Conservation (phyloP, 2,888 invertebrate species). For the Resseliella maxima region DNA sequence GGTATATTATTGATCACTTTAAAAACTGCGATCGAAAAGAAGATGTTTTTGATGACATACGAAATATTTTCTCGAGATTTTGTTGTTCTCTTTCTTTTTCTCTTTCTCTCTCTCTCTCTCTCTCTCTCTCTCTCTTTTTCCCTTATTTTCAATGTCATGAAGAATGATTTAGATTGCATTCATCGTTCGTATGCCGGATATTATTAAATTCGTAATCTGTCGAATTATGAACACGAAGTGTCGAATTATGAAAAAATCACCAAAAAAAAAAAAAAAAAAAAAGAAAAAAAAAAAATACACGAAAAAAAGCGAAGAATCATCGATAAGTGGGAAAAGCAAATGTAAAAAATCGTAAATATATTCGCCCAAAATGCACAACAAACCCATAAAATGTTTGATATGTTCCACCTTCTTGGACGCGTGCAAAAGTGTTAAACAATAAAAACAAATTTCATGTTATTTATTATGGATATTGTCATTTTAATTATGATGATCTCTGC, state of each 20-base stretch:
- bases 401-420: neutral
- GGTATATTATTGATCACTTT: neutral
- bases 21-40: neutral
- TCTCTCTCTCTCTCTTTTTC: neutral
- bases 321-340: too few species aligned
- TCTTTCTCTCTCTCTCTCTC: neutral
- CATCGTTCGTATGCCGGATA: neutral
- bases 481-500: conserved; percentile 34
- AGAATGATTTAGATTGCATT: conserved; percentile 14
- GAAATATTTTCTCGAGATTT: neutral
- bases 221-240: conserved; percentile 20
- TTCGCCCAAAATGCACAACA: neutral
- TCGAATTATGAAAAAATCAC: too few species aligned
- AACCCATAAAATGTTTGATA: neutral
- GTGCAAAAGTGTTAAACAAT: conserved; percentile 25
- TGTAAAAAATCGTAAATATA: too few species aligned
- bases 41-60: conserved; percentile 30
- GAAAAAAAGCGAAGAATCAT: neutral
- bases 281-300: neutral
- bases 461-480: conserved; percentile 37
- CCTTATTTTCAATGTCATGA: neutral
- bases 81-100: too few species aligned
- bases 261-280: neutral
- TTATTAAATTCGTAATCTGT: conserved; percentile 29
- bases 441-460: conserved; percentile 42